phyloP scores from a whole-genome alignment of 2,797 vertebrate genomes.

The Alosa sapidissima region DNA sequence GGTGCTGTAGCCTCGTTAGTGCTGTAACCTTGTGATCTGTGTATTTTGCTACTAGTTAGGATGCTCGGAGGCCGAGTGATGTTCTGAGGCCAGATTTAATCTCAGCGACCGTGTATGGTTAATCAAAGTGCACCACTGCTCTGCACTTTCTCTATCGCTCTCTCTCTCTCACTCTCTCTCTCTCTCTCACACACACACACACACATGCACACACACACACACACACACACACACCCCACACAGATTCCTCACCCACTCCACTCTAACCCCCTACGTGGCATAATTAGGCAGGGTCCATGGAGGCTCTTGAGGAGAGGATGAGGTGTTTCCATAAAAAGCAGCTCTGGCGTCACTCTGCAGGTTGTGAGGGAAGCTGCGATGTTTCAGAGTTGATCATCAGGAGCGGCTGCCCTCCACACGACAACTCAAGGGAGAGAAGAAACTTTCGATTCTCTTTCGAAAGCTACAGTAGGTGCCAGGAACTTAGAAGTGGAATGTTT shows the following conservation, averaged over 20 bases:
- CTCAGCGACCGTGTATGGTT: constrained; percentile 56
- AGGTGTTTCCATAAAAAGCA: constrained; percentile 45
- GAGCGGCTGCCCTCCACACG: background rate
- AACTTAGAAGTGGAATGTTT: too few relatives aligned
- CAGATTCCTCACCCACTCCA: background rate
- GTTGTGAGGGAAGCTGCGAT: background rate
- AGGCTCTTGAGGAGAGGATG: constrained; percentile 47
- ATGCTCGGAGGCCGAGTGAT: constrained; percentile 46
- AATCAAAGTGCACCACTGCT: constrained; percentile 61
- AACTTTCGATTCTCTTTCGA: too few relatives aligned
- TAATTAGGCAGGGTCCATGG: constrained; percentile 65
- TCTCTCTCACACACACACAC: background rate
- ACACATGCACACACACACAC: background rate
- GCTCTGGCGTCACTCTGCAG: constrained; percentile 20
- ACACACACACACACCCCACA: background rate
- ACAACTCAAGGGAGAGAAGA: background rate
- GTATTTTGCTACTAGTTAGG: constrained; percentile 57
- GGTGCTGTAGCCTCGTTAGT: constrained; percentile 65
- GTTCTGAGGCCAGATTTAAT: constrained; percentile 61
- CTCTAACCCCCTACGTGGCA: constrained; percentile 44
- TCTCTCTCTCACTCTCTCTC: background rate
- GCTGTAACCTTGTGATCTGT: constrained; percentile 64
- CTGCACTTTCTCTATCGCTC: background rate
- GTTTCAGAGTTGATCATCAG: background rate
- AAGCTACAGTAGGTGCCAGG: too few relatives aligned